Base-by-base conservation (phyloP, 2,113 vertebrate species). In the Megalops atlanticus region DNA sequence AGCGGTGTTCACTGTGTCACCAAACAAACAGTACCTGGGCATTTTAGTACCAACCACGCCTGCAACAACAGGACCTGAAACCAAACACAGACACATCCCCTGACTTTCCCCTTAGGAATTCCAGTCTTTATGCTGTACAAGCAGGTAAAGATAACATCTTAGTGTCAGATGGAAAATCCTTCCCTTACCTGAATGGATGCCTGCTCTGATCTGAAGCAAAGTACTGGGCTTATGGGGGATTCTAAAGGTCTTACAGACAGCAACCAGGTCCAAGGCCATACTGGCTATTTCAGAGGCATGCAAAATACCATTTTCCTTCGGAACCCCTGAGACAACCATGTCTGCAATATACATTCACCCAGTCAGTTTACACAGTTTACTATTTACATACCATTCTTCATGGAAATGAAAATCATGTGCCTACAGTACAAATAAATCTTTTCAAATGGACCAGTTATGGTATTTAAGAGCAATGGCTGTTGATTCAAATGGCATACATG, bases 31-130 rank as follows among this genome's bases (percentile, higher is more conserved):
- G 82, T 97, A 97, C 0, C 95, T 92, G 27, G 96, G 95, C 96
- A 98, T 97, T 90, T 97, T 98, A 0, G 96, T 97, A 72, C 96
- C 95, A 1, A 97, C 95, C 1, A 97, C 95, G 24, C 96, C 97
- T 24, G 96, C 96, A 14, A 97, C 95, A 82, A 99, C 95, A 0
- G 95, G 91, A 2, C 96, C 96, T 97, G n/a, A 47, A 21, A 18
- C 16, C 69, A 72, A 54, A 78, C 47, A 81, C 16, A 49, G 43
- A 47, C 6, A 79, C 31, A 71, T 6, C 33, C 24, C n/a, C 33
- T 49, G 4, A 72, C 10, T n/a, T 35, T 3, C 12, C 16, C 58
- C 38, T 39, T 72, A 35, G 33, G n/a, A n/a, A n/a, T 36, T 64
- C 58, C 24, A 18, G 35, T 27, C 70, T 39, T 38, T 10, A 72